These are phyloP conservation scores for Perodicticus potto DNA, from an alignment of 2,797 vertebrate genomes.

Conservation along the genomic window DNA sequence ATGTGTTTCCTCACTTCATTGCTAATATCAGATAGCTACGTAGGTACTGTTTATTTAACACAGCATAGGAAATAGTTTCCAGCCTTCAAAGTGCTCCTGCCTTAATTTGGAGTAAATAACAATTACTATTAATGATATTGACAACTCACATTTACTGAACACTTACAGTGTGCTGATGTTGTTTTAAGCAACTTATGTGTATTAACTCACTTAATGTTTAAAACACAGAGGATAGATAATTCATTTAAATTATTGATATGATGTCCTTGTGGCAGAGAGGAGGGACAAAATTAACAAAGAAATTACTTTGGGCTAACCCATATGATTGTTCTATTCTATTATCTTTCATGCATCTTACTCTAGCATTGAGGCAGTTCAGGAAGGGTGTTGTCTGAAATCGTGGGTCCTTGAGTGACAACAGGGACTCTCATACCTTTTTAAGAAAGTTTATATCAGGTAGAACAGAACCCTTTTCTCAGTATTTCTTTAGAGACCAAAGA, in stretches of 20 bases:
- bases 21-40: not conserved
- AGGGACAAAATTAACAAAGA: not conserved
- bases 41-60: not conserved
- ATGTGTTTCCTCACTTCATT: constrained; percentile 1
- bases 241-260: not conserved
- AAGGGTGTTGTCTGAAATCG: not conserved
- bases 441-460: not conserved
- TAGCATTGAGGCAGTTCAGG: not conserved
- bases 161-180: not conserved
- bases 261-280: not conserved
- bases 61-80: not conserved
- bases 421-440: not conserved
- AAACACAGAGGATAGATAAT: constrained; percentile 11
- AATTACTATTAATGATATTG: constrained; percentile 20
- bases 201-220: constrained; percentile 38
- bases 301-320: not conserved
- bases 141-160: constrained; percentile 23
- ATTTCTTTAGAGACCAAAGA: not conserved
- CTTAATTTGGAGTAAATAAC: constrained; percentile 61
- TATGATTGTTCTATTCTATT: not conserved
- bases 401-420: not conserved
- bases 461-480: not conserved
- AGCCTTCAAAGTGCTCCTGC: not conserved
- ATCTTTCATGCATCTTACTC: not conserved
- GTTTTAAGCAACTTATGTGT: constrained; percentile 42